phyloP scores from a whole-genome alignment of 2,797 vertebrate species.

The Sandelia bainsii region DNA sequence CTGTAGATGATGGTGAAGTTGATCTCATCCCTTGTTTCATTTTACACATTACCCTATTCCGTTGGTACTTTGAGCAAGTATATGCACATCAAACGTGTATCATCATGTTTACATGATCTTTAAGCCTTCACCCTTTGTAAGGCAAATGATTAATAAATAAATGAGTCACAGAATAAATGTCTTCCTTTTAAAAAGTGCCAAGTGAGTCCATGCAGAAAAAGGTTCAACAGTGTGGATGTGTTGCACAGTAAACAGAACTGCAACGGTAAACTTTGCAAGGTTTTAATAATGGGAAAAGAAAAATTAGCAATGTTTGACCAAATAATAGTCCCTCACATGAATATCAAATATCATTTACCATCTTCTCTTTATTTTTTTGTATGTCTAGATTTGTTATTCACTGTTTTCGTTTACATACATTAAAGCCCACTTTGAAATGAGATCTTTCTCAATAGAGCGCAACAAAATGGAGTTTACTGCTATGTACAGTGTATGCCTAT shows the following conservation, averaged over 20 bases:
- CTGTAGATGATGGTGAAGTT: slow-evolving; percentile 68
- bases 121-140: slow-evolving; percentile 36
- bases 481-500: slow-evolving; percentile 84
- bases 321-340: slow-evolving; percentile 69
- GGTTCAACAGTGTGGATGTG: slow-evolving; percentile 31
- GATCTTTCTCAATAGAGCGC: slow-evolving; percentile 73
- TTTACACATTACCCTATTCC: slow-evolving; percentile 47
- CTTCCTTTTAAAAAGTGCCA: slow-evolving; percentile 79
- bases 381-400: slow-evolving; percentile 51
- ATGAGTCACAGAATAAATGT: slow-evolving; percentile 59
- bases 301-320: slow-evolving; percentile 69
- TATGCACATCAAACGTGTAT: slow-evolving; percentile 28
- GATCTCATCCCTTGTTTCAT: slow-evolving; percentile 73
- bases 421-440: slow-evolving; percentile 66
- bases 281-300: slow-evolving; percentile 39
- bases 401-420: slow-evolving; percentile 60
- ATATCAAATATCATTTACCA: slow-evolving; percentile 64
- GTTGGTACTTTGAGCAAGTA: slow-evolving; percentile 62
- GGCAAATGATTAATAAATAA: slow-evolving; percentile 30
- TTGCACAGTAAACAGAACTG: slow-evolving; percentile 33
- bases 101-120: slow-evolving; percentile 53
- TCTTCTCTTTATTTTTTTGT: slow-evolving; percentile 38
- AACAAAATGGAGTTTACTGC: slow-evolving; percentile 76
- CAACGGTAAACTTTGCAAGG: slow-evolving; percentile 38
- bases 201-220: slow-evolving; percentile 61